A percentile compares a stretch with the other conserved stretches of the same genome.
Conservation (phyloP, 2,113 vertebrate species). For the Lophura nycthemera region DNA sequence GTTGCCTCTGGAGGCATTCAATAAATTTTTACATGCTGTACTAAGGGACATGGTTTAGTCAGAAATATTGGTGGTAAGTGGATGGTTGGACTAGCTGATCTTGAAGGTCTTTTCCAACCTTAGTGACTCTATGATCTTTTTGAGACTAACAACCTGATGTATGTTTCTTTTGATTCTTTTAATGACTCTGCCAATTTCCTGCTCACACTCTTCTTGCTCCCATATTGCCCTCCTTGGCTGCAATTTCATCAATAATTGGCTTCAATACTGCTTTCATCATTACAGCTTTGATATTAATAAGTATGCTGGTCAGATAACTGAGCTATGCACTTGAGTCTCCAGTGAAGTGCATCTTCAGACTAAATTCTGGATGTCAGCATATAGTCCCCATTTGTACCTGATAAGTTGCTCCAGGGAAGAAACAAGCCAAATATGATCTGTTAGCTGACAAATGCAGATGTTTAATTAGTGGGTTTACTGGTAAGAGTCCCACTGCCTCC, state of each 20-base stretch:
- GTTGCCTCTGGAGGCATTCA: no score
- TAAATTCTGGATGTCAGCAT: rapidly evolving
- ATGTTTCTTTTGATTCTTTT: neutral
- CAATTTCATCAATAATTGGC: neutral
- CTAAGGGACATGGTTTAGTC: no score
- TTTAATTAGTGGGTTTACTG: neutral
- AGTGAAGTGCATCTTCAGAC: neutral
- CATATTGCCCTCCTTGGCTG: neutral
- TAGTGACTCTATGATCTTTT: neutral
- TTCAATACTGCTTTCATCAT: neutral
- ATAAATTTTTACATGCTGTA: no score
- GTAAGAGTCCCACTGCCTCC: neutral
- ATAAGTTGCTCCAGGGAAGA: neutral
- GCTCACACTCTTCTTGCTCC: rapidly evolving
- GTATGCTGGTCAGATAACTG: neutral
- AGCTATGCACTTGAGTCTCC: neutral
- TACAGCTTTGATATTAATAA: neutral
- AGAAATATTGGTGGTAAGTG: no score
- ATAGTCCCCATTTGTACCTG: rapidly evolving
- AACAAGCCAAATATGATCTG: neutral
- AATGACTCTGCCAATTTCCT: neutral
- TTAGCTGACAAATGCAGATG: neutral
- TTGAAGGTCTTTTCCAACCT: no score
- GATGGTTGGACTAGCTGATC: no score
- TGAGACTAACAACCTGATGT: neutral